Conservation (phyloP, 2,113 vertebrate genomes). For the Tychaedon coryphoeus region DNA sequence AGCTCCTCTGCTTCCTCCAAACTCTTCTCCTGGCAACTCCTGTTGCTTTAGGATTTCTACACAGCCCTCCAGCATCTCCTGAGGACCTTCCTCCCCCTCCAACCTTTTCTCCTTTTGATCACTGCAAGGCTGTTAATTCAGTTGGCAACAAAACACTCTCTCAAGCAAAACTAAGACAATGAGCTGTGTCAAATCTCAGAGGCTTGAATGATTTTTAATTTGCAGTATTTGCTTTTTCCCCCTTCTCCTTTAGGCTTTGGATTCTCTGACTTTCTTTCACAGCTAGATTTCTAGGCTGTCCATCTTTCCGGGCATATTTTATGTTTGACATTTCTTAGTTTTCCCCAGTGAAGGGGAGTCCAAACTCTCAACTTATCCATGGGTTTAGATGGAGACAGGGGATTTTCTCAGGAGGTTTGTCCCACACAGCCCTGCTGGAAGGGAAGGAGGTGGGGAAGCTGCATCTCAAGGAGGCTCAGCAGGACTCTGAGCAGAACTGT, state of each 20-base stretch:
- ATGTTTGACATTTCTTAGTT: not conserved
- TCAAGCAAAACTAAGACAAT: not conserved
- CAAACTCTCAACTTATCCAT: not conserved
- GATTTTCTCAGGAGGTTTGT: not conserved
- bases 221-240: not conserved
- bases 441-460: not conserved
- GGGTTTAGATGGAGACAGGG: not conserved
- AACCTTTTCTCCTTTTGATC: not conserved
- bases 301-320: not conserved
- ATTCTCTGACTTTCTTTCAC: not conserved
- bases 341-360: not conserved
- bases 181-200: not conserved
- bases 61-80: not conserved
- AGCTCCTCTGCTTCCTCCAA: not conserved
- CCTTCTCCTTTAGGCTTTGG: not conserved
- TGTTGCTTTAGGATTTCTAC: not conserved
- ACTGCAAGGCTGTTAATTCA: not conserved
- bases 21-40: not conserved
- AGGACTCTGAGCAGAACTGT: slow-evolving; percentile 36
- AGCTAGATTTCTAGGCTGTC: rapidly evolving
- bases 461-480: not conserved
- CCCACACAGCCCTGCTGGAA: not conserved
- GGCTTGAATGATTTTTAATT: not conserved
- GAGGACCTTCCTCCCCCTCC: not conserved
- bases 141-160: not conserved